These are phyloP conservation scores for Drosophila pectinifera DNA, from an alignment of 1,140 invertebrate genomes.

Conservation along the genomic window DNA sequence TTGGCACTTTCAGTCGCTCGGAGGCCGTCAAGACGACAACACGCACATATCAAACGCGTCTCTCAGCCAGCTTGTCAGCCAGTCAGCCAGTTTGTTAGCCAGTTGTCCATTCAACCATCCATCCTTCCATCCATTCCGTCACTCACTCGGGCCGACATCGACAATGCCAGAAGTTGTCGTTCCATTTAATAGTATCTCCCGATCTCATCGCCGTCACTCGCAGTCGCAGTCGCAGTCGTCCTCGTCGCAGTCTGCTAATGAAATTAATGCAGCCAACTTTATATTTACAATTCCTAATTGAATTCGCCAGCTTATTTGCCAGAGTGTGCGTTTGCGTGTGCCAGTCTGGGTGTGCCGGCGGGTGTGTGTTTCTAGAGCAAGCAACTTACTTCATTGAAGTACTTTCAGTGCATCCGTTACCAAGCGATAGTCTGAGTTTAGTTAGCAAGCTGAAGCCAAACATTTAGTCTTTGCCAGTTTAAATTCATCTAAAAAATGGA, in stretches of 20 bases:
- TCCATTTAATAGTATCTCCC: conserved; percentile 25
- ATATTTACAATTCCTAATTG: conserved; percentile 78
- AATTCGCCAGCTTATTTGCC: conserved; percentile 53
- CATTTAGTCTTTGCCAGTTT: conserved; percentile 1
- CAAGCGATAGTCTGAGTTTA: conserved; percentile 28
- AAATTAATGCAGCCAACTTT: conserved; percentile 78
- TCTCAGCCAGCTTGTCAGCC: conserved; percentile 26
- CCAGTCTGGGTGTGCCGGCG: background rate
- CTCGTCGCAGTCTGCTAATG: conserved; percentile 54
- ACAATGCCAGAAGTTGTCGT: conserved; percentile 32
- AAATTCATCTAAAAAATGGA: too few species aligned
- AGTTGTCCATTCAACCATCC: conserved; percentile 10
- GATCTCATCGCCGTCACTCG: conserved; percentile 31
- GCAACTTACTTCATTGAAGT: conserved; percentile 56
- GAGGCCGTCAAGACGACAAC: conserved; percentile 60
- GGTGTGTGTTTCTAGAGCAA: conserved; percentile 22
- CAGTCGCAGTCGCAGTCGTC: conserved; percentile 6
- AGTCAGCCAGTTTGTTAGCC: conserved; percentile 33
- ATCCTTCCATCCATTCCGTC: conserved; percentile 20
- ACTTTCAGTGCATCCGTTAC: conserved; percentile 40
- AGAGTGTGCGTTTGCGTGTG: conserved; percentile 12
- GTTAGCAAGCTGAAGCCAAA: background rate
- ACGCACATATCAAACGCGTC: conserved; percentile 43
- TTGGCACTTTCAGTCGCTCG: conserved; percentile 65
- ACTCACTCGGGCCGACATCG: conserved; percentile 29